Evolutionary conservation across 2,113 vertebrate genomes (phyloP), one percentile per base, ranked within the genome.

Genomic region (Grallaria varia): DNA sequence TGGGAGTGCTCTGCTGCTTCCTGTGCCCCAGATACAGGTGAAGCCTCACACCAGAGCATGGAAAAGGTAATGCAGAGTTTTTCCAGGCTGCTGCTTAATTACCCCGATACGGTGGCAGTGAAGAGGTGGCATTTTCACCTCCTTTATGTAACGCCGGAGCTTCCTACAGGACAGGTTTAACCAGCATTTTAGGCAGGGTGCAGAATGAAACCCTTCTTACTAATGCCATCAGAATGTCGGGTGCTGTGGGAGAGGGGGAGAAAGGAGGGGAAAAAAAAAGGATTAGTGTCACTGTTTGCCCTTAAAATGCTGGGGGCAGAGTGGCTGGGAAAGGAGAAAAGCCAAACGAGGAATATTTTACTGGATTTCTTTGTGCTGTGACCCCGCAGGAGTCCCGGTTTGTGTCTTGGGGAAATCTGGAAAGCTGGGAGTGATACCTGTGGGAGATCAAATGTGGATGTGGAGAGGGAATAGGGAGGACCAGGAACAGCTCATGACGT

Each of bases 111-210:
- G 56, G 84, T 80, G 11, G 28, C 92, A 85, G 47, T 74, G 71
- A 72, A 44, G 75, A 90, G 81, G 93, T 90, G 95, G 82, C 95
- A 17, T 95, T 91, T 97, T 95, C 92, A 88, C 92, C 50, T n/a
- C 82, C 82, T 90, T 96, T 95, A 90, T 92, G 92, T 96, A 94
- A 96, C 1, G 3, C 6, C 4, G 82, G 56, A 80, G 85, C 93
- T 94, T 85, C 92, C 79, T 22, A 45, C 93, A 67, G 95, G 96
- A 96, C 96, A 93, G 95, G 96, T 96, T 96, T 96, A 92, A 96
- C 95, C 93, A 95, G 89, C 95, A 69, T 85, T 90, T 95, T 87
- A 45, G 77, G 90, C 68, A 80, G 64, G 92, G 88, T 90, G 96
- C 90, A 90, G 92, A 45, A 84, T 88, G 85, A 94, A 96, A 96